These are phyloP conservation scores for Alca torda DNA, from an alignment of 2,797 vertebrate species.

Conservation along the genomic window DNA sequence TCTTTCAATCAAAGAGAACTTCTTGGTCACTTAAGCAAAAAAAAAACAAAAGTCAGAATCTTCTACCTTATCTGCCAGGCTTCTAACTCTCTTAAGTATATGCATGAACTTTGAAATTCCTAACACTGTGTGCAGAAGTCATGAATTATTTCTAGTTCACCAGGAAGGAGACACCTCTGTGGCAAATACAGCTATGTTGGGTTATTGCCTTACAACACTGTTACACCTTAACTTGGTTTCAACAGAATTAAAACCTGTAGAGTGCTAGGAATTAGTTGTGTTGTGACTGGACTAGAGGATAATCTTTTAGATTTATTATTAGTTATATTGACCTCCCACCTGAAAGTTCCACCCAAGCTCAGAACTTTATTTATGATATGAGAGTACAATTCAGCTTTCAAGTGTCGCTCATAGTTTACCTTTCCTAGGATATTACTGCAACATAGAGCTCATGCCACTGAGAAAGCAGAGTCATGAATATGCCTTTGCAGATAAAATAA, in stretches of 20 bases:
- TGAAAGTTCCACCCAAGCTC: neutral
- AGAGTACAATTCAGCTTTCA: neutral
- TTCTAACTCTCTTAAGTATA: constrained; percentile 4
- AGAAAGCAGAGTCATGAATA: neutral
- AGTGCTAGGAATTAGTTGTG: neutral
- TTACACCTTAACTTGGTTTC: neutral
- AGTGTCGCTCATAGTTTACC: neutral
- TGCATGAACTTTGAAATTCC: constrained; percentile 6
- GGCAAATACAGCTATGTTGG: neutral
- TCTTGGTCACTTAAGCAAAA: neutral
- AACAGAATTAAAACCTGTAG: neutral
- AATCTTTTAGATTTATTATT: neutral
- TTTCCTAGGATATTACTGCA: neutral
- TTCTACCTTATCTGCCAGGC: constrained; percentile 13
- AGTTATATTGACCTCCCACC: neutral
- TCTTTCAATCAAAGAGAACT: constrained; percentile 4
- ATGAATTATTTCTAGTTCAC: constrained; percentile 26
- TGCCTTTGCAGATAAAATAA: neutral
- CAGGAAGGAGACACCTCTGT: neutral
- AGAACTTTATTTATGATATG: neutral
- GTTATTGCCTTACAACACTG: neutral
- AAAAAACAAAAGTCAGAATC: neutral
- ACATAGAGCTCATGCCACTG: neutral
- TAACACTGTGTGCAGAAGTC: neutral
- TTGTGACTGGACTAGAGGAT: neutral